Conservation (phyloP, 2,888 invertebrate genomes). For the Automeris io region DNA sequence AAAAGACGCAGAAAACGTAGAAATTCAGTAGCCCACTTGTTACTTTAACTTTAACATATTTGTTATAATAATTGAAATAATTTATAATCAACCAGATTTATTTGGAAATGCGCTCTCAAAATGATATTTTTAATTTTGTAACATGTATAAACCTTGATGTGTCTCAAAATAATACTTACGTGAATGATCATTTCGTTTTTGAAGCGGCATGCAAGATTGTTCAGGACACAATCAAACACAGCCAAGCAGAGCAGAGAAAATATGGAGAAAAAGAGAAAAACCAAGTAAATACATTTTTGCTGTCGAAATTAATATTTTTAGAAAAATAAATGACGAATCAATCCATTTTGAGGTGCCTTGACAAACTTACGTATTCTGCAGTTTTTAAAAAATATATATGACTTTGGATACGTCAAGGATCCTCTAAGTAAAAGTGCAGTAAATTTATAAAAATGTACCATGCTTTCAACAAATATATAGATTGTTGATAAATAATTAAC, state of each 20-base stretch:
- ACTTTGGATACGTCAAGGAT: constrained; percentile 45
- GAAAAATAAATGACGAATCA: constrained; percentile 72
- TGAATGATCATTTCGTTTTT: constrained; percentile 83
- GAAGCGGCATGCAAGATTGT: constrained; percentile 87
- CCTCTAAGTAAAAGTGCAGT: constrained; percentile 71
- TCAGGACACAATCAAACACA: constrained; percentile 89
- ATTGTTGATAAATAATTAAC: not conserved
- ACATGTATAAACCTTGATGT: constrained; percentile 54
- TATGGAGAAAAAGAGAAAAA: constrained; percentile 86
- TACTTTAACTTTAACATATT: not conserved
- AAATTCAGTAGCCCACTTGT: not conserved
- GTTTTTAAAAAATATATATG: constrained; percentile 5
- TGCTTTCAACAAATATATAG: constrained; percentile 45
- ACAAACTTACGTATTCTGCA: constrained; percentile 23
- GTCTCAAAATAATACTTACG: constrained; percentile 84
- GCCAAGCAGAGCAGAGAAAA: constrained; percentile 90
- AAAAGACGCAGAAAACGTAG: not conserved
- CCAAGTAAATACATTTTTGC: constrained; percentile 82
- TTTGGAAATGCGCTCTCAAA: constrained; percentile 21
- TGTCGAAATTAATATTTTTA: constrained; percentile 69
- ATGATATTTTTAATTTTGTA: constrained; percentile 19
- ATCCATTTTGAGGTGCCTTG: constrained; percentile 69
- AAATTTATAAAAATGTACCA: constrained; percentile 60
- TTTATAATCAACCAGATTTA: not conserved
- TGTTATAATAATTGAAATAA: constrained; percentile 1